Conservation (phyloP, 2,888 invertebrate genomes). For the Noctua janthe region DNA sequence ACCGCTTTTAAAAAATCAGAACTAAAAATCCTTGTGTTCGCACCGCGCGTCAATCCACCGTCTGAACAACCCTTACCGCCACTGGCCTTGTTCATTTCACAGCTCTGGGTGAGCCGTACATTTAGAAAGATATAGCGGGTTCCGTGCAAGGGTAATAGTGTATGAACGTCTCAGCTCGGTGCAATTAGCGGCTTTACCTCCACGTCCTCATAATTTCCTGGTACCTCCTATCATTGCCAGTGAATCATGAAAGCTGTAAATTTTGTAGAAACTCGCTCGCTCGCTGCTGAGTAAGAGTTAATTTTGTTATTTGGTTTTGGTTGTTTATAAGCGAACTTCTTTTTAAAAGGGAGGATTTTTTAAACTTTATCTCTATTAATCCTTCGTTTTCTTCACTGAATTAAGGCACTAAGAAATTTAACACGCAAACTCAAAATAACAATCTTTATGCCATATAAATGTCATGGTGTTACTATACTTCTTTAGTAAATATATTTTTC, state of each 20-base stretch:
- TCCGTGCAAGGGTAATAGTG: conserved; percentile 56
- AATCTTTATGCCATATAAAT: background rate
- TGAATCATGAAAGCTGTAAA: conserved; percentile 49
- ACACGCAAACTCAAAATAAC: background rate
- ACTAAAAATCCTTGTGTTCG: background rate
- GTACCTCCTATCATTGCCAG: conserved; percentile 57
- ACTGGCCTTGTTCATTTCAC: conserved; percentile 57
- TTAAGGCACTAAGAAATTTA: background rate
- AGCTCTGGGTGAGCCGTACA: conserved; percentile 47
- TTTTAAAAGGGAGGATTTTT: background rate
- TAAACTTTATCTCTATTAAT: background rate
- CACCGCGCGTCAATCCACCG: background rate
- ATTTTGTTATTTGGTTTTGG: conserved; percentile 14
- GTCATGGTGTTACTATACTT: too few species aligned
- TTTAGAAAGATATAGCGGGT: conserved; percentile 49
- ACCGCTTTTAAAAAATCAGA: background rate
- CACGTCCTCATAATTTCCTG: conserved; percentile 52
- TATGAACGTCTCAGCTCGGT: conserved; percentile 63
- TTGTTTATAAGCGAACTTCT: background rate
- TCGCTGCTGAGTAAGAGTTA: conserved; percentile 17
- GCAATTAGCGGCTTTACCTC: conserved; percentile 61
- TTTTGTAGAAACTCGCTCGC: conserved; percentile 17
- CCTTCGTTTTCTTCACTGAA: background rate
- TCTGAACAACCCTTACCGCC: conserved; percentile 48
- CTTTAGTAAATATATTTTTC: too few species aligned